Evolutionary conservation across 2,888 invertebrate species (phyloP).

Genomic region (Petrophora chlorosata): DNA sequence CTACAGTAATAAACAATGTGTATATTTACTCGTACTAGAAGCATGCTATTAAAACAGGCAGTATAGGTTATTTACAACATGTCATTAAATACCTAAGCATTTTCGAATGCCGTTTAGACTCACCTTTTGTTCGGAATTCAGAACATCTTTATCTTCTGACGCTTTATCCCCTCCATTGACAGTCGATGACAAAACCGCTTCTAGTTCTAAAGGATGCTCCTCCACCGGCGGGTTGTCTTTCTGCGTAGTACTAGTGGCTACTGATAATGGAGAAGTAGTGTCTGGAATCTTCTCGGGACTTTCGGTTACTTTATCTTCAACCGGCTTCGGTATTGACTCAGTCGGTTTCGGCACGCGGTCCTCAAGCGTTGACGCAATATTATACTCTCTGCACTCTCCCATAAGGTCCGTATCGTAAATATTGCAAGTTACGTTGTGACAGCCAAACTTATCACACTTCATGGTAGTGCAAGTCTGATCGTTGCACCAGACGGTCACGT

Average conservation of each 20-base stretch:
- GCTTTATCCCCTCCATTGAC: constrained; percentile 42
- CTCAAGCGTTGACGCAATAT: constrained; percentile 50
- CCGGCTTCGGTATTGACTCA: constrained; percentile 28
- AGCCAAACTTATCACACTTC: constrained; percentile 66
- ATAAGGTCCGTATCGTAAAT: constrained; percentile 75
- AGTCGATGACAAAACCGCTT: constrained; percentile 66
- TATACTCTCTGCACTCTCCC: constrained; percentile 72
- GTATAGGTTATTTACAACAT: neutral
- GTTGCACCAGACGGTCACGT: constrained; percentile 74
- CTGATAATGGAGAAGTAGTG: constrained; percentile 16
- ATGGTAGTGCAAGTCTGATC: constrained; percentile 78
- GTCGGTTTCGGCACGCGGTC: constrained; percentile 42
- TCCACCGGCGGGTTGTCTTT: constrained; percentile 37
- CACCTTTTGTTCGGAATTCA: constrained; percentile 44
- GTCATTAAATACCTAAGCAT: neutral
- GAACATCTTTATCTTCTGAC: constrained; percentile 22
- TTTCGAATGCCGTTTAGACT: constrained; percentile 13
- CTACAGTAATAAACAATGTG: too few species aligned
- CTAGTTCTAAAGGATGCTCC: constrained; percentile 63
- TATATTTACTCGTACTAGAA: too few species aligned
- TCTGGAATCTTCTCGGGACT: constrained; percentile 19
- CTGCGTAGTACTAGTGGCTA: constrained; percentile 34
- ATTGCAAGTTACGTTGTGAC: constrained; percentile 70
- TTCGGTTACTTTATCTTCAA: constrained; percentile 27
- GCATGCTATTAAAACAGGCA: neutral